phyloP scores from a whole-genome alignment of 2,113 vertebrate genomes.

The Chitala chitala region DNA sequence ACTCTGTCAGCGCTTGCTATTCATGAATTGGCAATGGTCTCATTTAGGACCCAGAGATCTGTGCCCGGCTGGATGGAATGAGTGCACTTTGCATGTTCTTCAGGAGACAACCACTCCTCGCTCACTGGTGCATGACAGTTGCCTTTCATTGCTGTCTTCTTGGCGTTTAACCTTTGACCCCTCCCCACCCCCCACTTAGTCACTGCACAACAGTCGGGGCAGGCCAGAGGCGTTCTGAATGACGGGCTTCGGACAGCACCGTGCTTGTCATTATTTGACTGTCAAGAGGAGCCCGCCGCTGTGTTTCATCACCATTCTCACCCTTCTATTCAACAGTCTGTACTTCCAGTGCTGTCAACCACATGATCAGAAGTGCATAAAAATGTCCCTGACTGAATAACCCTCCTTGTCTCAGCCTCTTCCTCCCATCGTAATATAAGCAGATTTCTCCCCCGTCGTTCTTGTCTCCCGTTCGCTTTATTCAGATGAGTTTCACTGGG shows the following conservation, averaged over 20 bases:
- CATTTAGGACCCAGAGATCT: conserved; percentile 71
- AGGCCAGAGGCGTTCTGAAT: conserved; percentile 52
- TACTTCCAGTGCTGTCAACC: conserved; percentile 69
- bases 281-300: conserved; percentile 69
- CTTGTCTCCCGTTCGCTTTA: conserved; percentile 46
- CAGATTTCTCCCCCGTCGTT: conserved; percentile 48
- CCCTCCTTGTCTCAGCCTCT: conserved; percentile 20
- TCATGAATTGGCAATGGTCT: conserved; percentile 74
- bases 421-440: conserved; percentile 48
- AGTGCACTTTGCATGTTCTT: conserved; percentile 67
- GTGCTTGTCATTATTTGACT: conserved; percentile 70
- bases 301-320: conserved; percentile 61
- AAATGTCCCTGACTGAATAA: conserved; percentile 42
- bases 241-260: conserved; percentile 62
- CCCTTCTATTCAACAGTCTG: conserved; percentile 71
- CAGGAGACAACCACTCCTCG: conserved; percentile 64
- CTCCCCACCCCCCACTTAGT: conserved; percentile 52
- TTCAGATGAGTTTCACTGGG: conserved; percentile 56
- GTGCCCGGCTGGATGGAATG: conserved; percentile 67
- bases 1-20: conserved; percentile 69
- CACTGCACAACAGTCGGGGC: conserved; percentile 53
- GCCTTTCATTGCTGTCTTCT: conserved; percentile 76
- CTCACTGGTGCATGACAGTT: conserved; percentile 72
- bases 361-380: conserved; percentile 58
- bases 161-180: conserved; percentile 76